A percentile compares a stretch with the other conserved stretches of the same genome.
These are phyloP conservation scores for Parasteatoda lunata DNA, from an alignment of 2,888 invertebrate genomes.

Conservation along the genomic window DNA sequence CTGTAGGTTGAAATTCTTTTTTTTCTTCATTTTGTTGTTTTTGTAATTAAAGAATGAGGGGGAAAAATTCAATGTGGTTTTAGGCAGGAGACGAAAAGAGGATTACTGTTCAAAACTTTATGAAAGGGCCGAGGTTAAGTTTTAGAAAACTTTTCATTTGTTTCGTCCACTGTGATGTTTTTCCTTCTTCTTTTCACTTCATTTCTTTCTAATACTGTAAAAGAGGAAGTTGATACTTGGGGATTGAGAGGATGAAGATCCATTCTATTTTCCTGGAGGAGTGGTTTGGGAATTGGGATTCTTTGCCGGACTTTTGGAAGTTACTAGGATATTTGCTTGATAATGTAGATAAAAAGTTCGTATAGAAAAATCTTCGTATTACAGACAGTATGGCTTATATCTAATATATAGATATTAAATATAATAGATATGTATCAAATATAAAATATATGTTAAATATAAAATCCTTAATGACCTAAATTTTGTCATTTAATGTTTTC, in stretches of 20 bases:
- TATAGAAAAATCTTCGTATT: too few species aligned
- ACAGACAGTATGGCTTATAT: too few species aligned
- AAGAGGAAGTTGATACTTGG: conserved; percentile 15
- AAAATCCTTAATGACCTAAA: too few species aligned
- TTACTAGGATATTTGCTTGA: too few species aligned
- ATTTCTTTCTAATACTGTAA: not conserved
- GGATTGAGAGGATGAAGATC: not conserved
- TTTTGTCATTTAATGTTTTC: too few species aligned
- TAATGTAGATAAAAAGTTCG: too few species aligned
- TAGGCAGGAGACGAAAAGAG: conserved; percentile 12
- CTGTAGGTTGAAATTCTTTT: not conserved
- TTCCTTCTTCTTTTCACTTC: not conserved
- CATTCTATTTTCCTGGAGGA: not conserved
- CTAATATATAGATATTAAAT: too few species aligned
- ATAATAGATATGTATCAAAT: too few species aligned
- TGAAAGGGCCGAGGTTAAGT: conserved; percentile 58
- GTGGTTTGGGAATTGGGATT: not conserved
- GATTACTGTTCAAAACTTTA: conserved; percentile 53
- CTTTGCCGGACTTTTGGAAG: not conserved
- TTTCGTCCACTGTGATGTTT: not conserved
- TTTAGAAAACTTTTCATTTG: conserved; percentile 30
- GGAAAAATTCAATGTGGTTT: conserved; percentile 10
- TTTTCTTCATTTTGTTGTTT: conserved; percentile 31
- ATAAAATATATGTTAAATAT: too few species aligned
- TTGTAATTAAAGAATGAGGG: conserved; percentile 52